Base-by-base conservation (phyloP, 2,797 vertebrate species). In the Oreonectes daqikongensis region DNA sequence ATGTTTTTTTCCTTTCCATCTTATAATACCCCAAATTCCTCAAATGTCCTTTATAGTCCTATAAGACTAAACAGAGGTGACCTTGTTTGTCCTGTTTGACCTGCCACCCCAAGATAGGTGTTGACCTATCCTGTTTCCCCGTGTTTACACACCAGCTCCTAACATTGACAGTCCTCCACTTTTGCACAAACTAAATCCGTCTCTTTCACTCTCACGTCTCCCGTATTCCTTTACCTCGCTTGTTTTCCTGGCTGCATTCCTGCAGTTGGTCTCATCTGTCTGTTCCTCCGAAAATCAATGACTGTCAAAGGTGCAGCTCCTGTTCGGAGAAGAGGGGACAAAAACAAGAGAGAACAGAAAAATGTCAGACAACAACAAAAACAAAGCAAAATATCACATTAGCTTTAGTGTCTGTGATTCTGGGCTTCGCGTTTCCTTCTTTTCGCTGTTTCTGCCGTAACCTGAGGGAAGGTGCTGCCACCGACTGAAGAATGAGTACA, bases 281-380 rank as follows among this genome's bases (percentile, higher is more conserved):
- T 63, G 66, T 69, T 77, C 66, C 69, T 42, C 66, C 44, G 38
- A 69, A 77, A 77, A 77, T 77, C 66, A 69, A 77, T 77, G 75
- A 60, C 66, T 77, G 66, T 69, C 75, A 77, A 63, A 69, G 44
- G 75, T 77, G 57, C 66, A 52, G 66, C 75, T 77, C 44, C 55
- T 52, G 53, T 77, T 69, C 55, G 15, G 17, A 24, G 35, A 18
- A 46, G 8, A 14, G 52, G 10, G 1, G 50, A 17, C 5, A 24
- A 26, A 17, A 57, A 50, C 4, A 11, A 68, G 14, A 20, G 22
- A 26, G 35, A 22, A 24, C 4, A 5, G 53, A 68, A 59, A 68
- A 76, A 68, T 38, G 53, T 22, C 40, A 50, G 40, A 59, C 52
- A 48, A 59, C 11, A 26, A 6, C 44, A 52, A 77, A 77, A 77